Evolutionary conservation across 2,888 invertebrate genomes (phyloP).

Genomic region (Drosophila tanythrix): DNA sequence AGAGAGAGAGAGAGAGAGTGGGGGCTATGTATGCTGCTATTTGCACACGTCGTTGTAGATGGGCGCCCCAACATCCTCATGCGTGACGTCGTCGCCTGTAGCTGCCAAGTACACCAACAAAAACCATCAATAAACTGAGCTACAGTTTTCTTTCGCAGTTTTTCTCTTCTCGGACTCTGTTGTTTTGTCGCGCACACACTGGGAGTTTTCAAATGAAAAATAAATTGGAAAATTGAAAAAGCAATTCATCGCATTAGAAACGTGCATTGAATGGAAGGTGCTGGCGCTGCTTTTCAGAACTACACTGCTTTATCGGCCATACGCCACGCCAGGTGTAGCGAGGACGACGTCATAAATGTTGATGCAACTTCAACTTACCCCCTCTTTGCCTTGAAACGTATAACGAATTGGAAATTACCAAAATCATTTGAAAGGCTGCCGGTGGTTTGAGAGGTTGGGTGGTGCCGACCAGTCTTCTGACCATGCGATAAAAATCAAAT

Average conservation of each 20-base stretch:
- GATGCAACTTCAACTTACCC: conserved; percentile 13
- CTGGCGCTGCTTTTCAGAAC: conserved; percentile 26
- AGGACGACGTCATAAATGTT: conserved; percentile 20
- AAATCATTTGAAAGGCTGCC: conserved; percentile 4
- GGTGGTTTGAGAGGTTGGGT: neutral
- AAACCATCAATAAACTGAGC: conserved; percentile 61
- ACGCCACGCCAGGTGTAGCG: conserved; percentile 59
- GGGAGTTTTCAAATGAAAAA: conserved; percentile 66
- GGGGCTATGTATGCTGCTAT: conserved; percentile 6
- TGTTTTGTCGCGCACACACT: conserved; percentile 13
- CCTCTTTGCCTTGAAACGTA: conserved; percentile 24
- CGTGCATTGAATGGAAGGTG: conserved; percentile 67
- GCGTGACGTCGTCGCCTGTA: conserved; percentile 17
- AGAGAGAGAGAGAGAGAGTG: neutral
- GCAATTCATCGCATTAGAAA: conserved; percentile 77
- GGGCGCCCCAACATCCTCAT: conserved; percentile 11
- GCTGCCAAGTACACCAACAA: conserved; percentile 47
- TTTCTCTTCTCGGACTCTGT: conserved; percentile 9
- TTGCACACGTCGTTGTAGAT: conserved; percentile 14
- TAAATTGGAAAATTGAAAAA: conserved; percentile 80
- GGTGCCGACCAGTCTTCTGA: conserved; percentile 47
- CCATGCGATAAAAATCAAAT: conserved; percentile 69
- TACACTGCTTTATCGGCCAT: conserved; percentile 48
- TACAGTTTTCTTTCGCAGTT: conserved; percentile 30
- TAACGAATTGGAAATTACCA: conserved; percentile 1